Evolutionary conservation across 2,797 vertebrate genomes (phyloP), one percentile per base, ranked within the genome.

Genomic region (Neopelma chrysocephalum): DNA sequence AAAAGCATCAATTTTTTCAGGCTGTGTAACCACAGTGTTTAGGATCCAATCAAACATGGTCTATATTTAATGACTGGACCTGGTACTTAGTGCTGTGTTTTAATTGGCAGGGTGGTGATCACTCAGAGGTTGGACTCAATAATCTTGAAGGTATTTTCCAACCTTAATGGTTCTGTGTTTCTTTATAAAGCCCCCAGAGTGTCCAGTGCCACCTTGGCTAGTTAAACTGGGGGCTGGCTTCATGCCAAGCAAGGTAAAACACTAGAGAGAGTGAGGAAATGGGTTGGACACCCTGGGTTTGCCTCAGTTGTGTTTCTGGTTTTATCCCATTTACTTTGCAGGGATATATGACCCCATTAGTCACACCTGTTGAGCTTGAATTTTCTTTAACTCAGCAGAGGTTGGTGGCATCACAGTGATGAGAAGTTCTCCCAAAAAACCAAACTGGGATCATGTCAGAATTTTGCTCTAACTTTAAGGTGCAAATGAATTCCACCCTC

Each of bases 21-120:
- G 11, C 42, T 69, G 12, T 0, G 0, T 61, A 48, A 5, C 47
- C 13, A 7, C 0, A 0, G 12, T 69, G 45, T 36, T 94, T 50
- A 76, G 40, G 40, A 57, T 71, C 11, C 3, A 3, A 20, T 27
- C 57, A 40, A 48, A 6, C 1, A 1, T 31, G 36, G n/a, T 32
- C 13, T 83, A 0, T 48, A 16, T 36, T 68, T 50, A 68, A 50
- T 48, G 34, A 36, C n/a, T 68, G n/a, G 17, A 66, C 45, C 32
- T 66, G 64, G n/a, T 15, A 36, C 64, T 66, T 50, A 50, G 26
- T 36, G 26, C n/a, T 50, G 23, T 48, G 7, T 36, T 68, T 27
- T 50, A 50, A 18, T 36, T 68, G n/a, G 21, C 25, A 50, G 27
- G 45, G 45, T 50, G 25, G 45, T 36, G n/a, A 68, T 50, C 48